phyloP scores from a whole-genome alignment of 2,888 invertebrate genomes.

The Microplitis manilae region DNA sequence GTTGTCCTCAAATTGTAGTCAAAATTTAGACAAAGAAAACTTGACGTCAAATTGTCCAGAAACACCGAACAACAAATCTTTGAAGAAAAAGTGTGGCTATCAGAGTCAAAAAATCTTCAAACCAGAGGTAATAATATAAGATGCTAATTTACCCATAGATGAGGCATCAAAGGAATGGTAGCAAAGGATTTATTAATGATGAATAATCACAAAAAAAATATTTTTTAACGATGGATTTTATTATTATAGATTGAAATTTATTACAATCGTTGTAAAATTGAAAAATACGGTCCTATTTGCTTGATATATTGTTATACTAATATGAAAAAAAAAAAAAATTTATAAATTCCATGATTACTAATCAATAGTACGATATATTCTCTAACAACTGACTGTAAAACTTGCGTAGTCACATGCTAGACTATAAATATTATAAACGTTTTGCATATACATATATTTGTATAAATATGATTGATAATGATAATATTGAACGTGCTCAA shows the following conservation, averaged over 20 bases:
- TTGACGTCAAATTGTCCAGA: too few species aligned
- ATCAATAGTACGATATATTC: not conserved
- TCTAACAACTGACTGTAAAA: not conserved
- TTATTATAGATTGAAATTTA: not conserved
- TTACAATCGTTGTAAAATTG: constrained; percentile 34
- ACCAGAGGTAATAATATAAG: too few species aligned
- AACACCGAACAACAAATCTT: too few species aligned
- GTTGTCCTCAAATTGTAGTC: too few species aligned
- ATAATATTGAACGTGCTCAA: not conserved
- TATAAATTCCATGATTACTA: not conserved
- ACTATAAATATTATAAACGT: not conserved
- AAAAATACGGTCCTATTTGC: constrained; percentile 25
- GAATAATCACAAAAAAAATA: too few species aligned
- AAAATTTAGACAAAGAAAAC: too few species aligned
- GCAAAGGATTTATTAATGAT: too few species aligned
- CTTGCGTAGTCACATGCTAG: not conserved
- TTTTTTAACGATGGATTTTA: not conserved
- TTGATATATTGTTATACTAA: not conserved
- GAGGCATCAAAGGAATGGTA: too few species aligned
- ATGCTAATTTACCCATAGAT: too few species aligned
- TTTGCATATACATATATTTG: not conserved
- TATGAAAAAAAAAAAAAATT: not conserved
- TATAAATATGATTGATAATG: not conserved
- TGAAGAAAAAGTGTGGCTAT: too few species aligned
- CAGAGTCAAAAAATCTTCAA: too few species aligned